Conservation (phyloP, 2,113 vertebrate species). For the Phaetusa simplex region DNA sequence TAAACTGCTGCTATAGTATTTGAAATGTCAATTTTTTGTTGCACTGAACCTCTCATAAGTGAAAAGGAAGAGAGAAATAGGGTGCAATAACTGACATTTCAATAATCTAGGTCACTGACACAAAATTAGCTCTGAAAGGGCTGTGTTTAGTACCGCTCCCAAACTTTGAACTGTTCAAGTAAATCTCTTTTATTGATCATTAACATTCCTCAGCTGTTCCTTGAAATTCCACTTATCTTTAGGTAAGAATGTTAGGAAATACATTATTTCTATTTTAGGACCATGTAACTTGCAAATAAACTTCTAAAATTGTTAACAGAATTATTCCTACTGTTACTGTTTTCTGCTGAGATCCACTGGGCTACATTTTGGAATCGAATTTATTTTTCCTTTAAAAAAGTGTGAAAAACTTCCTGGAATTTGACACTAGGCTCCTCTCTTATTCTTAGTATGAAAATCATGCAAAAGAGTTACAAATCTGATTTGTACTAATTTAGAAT, state of each 20-base stretch:
- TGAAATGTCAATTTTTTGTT: neutral
- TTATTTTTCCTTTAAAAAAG: neutral
- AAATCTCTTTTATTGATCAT: constrained; percentile 42
- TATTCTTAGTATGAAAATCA: neutral
- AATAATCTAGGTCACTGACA: neutral
- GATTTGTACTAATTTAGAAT: neutral
- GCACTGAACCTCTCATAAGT: neutral
- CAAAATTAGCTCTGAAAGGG: neutral
- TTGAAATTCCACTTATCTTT: constrained; percentile 54
- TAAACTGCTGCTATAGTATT: neutral
- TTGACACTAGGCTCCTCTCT: neutral
- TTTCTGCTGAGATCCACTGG: neutral
- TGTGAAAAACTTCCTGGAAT: neutral
- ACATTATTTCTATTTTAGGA: neutral
- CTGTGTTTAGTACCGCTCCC: neutral
- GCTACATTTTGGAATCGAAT: neutral
- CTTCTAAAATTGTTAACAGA: neutral
- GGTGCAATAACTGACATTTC: neutral
- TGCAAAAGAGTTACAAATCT: neutral
- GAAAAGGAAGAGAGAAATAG: neutral
- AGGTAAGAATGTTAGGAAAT: neutral
- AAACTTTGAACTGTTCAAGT: constrained; percentile 28
- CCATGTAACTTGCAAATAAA: neutral
- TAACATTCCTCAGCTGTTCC: constrained; percentile 51
- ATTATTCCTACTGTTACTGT: neutral